Percentiles rank a stretch among this genome's conserved stretches.
Conservation (phyloP, 2,888 invertebrate species). For the Xestia ashworthii region DNA sequence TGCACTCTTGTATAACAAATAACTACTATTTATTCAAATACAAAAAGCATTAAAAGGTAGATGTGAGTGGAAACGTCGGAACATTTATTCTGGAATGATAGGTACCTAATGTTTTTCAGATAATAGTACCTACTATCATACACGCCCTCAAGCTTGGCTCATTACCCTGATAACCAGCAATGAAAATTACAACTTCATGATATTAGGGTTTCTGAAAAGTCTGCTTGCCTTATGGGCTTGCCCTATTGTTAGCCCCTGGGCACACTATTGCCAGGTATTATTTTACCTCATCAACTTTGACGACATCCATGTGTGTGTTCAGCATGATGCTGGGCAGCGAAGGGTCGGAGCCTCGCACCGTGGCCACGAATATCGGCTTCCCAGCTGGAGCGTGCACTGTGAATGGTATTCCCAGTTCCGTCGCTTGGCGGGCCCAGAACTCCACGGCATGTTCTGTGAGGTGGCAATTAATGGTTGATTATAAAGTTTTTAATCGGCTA, state of each 20-base stretch:
- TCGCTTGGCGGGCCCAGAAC: constrained; percentile 93
- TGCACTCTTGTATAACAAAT: no score
- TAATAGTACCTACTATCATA: neutral
- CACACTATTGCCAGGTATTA: neutral
- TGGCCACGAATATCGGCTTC: constrained; percentile 89
- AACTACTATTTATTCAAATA: no score
- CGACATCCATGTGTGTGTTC: constrained; percentile 99
- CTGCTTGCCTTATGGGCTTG: no score
- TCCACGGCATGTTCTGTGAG: constrained; percentile 89
- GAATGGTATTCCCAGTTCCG: constrained; percentile 92
- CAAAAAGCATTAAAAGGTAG: no score
- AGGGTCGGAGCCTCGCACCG: constrained; percentile 94
- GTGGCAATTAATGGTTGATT: neutral
- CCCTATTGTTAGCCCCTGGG: no score
- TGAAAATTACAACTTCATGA: no score
- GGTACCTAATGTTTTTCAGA: neutral
- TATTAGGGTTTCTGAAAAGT: no score
- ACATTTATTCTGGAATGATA: neutral
- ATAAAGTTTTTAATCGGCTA: no score
- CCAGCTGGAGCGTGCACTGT: constrained; percentile 87
- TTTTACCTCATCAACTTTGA: constrained; percentile 94
- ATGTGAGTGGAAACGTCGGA: neutral
- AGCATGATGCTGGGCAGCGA: constrained; percentile 94
- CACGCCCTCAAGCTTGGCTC: no score
- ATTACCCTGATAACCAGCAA: no score